Conservation (phyloP, 2,797 vertebrate species). For the Miichthys miiuy region DNA sequence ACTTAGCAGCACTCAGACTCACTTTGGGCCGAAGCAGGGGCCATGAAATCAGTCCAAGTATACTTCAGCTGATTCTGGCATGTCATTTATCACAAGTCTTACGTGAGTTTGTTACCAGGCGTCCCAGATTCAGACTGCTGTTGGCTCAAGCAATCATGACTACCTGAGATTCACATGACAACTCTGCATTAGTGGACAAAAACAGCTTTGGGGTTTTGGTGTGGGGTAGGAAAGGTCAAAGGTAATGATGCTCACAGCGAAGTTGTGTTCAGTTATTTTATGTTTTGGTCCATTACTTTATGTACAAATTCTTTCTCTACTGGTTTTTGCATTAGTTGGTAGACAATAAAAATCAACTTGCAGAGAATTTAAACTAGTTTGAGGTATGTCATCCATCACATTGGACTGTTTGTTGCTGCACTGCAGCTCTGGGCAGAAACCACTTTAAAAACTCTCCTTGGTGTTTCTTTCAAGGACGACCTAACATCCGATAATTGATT, state of each 20-base stretch:
- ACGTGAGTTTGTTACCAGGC: constrained; percentile 6
- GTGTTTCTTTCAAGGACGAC: constrained; percentile 37
- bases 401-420: constrained; percentile 12
- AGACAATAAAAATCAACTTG: not conserved
- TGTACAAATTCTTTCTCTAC: not conserved
- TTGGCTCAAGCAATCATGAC: constrained; percentile 22
- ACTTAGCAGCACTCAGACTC: constrained; percentile 53
- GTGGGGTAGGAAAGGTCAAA: constrained; percentile 12
- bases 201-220: constrained; percentile 20
- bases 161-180: constrained; percentile 19
- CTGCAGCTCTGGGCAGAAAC: constrained; percentile 23
- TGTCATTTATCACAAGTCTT: constrained; percentile 33
- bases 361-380: constrained; percentile 3
- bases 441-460: constrained; percentile 27
- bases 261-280: constrained; percentile 3
- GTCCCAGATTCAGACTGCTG: constrained; percentile 18
- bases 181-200: constrained; percentile 1
- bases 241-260: constrained; percentile 28
- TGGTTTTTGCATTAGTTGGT: constrained; percentile 9
- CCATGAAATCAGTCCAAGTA: constrained; percentile 57
- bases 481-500: constrained; percentile 32
- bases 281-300: not conserved
- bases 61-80: constrained; percentile 61
- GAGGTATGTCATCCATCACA: constrained; percentile 36
- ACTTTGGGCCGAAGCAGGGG: constrained; percentile 22